Evolutionary conservation across 1,140 invertebrate genomes (phyloP), one percentile per base, ranked within the genome.

Genomic region (Zaprionus inermis): DNA sequence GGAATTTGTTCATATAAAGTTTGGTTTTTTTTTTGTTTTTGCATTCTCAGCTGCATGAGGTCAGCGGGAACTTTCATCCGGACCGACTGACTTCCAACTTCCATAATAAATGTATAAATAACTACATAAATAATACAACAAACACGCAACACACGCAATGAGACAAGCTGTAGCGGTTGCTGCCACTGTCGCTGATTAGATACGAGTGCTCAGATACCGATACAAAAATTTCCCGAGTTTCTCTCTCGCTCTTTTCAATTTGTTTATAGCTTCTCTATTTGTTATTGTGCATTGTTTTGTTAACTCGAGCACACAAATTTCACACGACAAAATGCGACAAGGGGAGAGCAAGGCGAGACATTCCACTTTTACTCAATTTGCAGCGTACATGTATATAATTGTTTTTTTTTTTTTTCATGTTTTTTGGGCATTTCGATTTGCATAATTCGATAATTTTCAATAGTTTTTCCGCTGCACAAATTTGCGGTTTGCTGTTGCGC

Each of bases 131-230:
- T 72, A 76, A 76, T 72, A 56, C 55, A 14, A 34, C n/a, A 76
- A 73, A 70, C 69, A 79, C 83, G 79, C 80, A 88, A 84, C 61
- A 38, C 30, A 38, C 30, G 36, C 80, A 78, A 75, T 64, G 84
- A 83, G 83, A 88, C 83, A 70, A 46, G 64, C 63, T 84, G 77
- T 84, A n/a, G n/a, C n/a, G n/a, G n/a, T n/a, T n/a, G n/a, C n/a
- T n/a, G n/a, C n/a, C 78, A 71, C 18, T 46, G 44, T 46, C 85
- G 73, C 68, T 79, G 85, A 88, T 88, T 88, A 90, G 84, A 89
- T 88, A 90, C 74, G 66, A 72, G 69, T 67, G 66, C 18, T 38
- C 30, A 41, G 18, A 67, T 34, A 57, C 59, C 56, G 36, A 55
- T 46, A 63, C 28, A 58, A 73, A 73, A 61, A 69, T 60, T 34